Evolutionary conservation across 30 jellyfish, hydroid and myxozoan species (phyloP), one percentile per base, ranked within the genome.

Genomic region (Haliclystus octoradiatus): DNA sequence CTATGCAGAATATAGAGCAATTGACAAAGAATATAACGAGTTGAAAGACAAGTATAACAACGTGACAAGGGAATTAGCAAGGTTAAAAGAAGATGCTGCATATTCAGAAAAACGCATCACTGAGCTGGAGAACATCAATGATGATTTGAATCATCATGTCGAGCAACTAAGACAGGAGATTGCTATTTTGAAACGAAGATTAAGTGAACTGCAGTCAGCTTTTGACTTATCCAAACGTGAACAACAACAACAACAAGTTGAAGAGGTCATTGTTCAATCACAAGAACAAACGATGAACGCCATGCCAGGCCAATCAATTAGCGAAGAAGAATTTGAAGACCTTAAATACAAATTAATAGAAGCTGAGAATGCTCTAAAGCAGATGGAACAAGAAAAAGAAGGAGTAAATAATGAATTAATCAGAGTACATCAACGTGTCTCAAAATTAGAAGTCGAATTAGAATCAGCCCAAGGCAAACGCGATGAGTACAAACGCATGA

Each of bases 391-490:
- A 30, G 97, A 88, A 62, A 82, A 84, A 61, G 97, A 88, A 1
- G 63, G 50, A 2, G 47, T 88, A 62, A 93, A 53, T 52, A 33
- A 63, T 30, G 97, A 88, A 33, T 75, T 83, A 2, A 74, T 81
- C 29, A 81, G 71, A 19, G 69, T 88, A 71, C 97, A 88, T 53
- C 80, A 81, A 83, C 62, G 61, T 69, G 68, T 88, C 72, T 80
- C 97, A 26, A 88, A 81, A 29, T 78, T 80, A 13, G 97, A 88
- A 53, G 95, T 81, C 49, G 95, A 80, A 71, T 74, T 81, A 52
- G 84, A 79, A 19, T 71, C 79, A 69, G 83, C 95, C 1, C 81
- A 70, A 31, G 76, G 71, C 85, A 88, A 88, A 76, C 72, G 97
- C 28, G 97, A 88, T 50, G 97, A 88, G 49, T 81, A 69, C 78